These are phyloP conservation scores for Cetoscarus ocellatus DNA, from an alignment of 2,797 vertebrate genomes.

Conservation along the genomic window DNA sequence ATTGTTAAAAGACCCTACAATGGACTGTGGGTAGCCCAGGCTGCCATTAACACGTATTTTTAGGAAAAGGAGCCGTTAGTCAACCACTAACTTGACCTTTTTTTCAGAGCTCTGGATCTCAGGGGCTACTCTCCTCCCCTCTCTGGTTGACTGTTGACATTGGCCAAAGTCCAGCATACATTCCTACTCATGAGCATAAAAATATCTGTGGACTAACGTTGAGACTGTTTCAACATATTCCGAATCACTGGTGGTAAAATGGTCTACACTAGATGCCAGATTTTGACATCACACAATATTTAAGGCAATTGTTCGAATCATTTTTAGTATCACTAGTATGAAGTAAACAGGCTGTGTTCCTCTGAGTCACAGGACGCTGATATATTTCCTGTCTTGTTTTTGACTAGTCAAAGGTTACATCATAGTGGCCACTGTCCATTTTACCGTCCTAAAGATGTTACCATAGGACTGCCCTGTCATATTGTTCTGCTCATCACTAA, in stretches of 20 bases:
- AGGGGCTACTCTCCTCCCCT: slow-evolving; percentile 39
- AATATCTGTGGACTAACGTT: slow-evolving; percentile 2
- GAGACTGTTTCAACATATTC: slow-evolving; percentile 3
- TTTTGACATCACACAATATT: background rate
- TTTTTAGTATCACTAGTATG: background rate
- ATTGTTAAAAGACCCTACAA: slow-evolving; percentile 63
- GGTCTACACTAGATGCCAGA: background rate
- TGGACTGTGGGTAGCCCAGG: slow-evolving; percentile 20
- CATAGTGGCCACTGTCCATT: slow-evolving; percentile 14
- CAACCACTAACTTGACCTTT: slow-evolving; percentile 45
- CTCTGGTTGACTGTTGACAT: slow-evolving; percentile 45
- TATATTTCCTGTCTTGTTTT: slow-evolving; percentile 22
- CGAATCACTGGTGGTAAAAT: background rate
- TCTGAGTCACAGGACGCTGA: slow-evolving; percentile 11
- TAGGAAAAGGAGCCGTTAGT: slow-evolving; percentile 57
- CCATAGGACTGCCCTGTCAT: slow-evolving; percentile 21
- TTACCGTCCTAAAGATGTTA: slow-evolving; percentile 31
- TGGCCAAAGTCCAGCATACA: slow-evolving; percentile 35
- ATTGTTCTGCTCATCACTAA: slow-evolving; percentile 18
- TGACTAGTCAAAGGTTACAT: slow-evolving; percentile 16
- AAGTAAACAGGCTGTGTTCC: background rate
- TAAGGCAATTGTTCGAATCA: background rate
- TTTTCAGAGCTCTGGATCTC: slow-evolving; percentile 40
- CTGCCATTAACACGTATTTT: slow-evolving; percentile 49
- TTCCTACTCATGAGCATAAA: slow-evolving; percentile 20